Conservation (phyloP, 2,797 vertebrate species). For the Anisognathus igniventris region DNA sequence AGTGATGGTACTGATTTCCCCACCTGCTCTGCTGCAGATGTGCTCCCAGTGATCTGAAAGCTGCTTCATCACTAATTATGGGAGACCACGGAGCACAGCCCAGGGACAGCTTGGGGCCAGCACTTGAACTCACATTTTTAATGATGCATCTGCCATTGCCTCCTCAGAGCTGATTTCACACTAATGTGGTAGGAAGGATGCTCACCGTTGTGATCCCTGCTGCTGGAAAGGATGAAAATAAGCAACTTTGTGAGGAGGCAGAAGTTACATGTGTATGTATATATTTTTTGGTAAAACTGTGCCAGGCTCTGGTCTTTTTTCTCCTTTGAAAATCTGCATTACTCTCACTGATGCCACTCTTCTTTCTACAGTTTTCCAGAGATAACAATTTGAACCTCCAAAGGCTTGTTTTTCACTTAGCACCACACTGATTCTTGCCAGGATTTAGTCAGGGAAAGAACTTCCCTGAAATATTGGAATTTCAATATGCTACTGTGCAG, state of each 20-base stretch:
- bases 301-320: background rate
- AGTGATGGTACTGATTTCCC: background rate
- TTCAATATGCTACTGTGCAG: background rate
- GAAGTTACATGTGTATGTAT: fast-evolving
- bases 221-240: background rate
- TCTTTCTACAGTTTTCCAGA: background rate
- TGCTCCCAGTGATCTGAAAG: background rate
- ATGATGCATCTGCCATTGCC: background rate
- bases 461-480: background rate
- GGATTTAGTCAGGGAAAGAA: background rate
- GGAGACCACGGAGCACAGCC: background rate
- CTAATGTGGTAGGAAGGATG: background rate
- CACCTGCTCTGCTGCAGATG: background rate
- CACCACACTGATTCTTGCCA: background rate
- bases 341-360: background rate
- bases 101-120: background rate
- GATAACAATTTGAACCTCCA: background rate
- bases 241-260: fast-evolving
- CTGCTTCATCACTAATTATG: background rate
- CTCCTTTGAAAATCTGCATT: background rate
- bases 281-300: background rate
- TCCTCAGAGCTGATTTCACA: background rate
- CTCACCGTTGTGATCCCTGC: background rate
- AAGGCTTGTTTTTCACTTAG: background rate
- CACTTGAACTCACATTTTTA: background rate